phyloP scores from a whole-genome alignment of 1,140 invertebrate genomes.

The Pteromalus puparum region DNA sequence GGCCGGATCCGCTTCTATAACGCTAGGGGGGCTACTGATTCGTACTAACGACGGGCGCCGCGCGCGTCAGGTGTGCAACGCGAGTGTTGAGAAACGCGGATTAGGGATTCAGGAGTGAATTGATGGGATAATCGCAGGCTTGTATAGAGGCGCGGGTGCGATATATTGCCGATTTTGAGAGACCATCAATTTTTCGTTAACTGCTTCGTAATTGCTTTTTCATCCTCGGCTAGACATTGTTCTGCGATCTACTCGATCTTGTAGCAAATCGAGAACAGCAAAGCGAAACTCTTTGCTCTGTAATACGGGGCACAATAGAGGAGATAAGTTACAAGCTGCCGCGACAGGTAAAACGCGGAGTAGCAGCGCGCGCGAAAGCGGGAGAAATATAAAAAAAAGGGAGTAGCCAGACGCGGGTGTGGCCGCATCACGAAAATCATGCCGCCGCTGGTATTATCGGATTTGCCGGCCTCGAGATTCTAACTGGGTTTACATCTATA shows the following conservation, averaged over 20 bases:
- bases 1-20: neutral
- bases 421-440: constrained; percentile 43
- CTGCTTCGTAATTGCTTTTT: too few relatives aligned
- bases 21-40: neutral
- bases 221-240: too few relatives aligned
- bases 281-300: neutral
- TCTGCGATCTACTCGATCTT: neutral
- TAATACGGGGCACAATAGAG: neutral
- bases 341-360: neutral
- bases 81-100: neutral
- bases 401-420: constrained; percentile 21
- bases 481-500: neutral
- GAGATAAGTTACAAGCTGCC: neutral
- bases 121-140: neutral
- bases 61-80: neutral
- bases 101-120: neutral
- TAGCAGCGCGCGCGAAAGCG: neutral
- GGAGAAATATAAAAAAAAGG: neutral
- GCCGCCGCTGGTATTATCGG: constrained; percentile 47
- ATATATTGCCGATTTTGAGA: too few relatives aligned
- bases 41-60: neutral
- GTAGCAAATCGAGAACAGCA: neutral
- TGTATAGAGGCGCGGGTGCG: too few relatives aligned
- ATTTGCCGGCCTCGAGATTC: constrained; percentile 39
- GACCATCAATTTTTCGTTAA: neutral